Percentiles rank a stretch among this genome's conserved stretches.
Evolutionary conservation across 2,797 vertebrate species (phyloP).

Genomic region (Parauchenoglanis ngamensis): DNA sequence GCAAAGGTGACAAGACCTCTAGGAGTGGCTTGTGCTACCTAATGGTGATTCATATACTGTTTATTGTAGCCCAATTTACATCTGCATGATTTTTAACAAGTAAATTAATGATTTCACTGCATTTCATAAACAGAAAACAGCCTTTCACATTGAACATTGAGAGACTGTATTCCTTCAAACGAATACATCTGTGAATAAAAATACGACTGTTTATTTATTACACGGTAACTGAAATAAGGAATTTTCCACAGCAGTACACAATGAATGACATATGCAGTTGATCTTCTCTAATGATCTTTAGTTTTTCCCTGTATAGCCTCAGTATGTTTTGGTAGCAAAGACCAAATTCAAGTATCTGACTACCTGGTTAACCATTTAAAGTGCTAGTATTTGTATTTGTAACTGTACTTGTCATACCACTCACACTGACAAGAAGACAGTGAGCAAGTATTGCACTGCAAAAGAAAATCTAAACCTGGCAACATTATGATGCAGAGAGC

Average conservation of each 20-base stretch:
- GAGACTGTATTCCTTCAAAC: background rate
- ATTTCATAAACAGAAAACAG: background rate
- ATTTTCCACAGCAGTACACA: background rate
- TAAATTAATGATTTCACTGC: background rate
- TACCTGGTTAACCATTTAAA: too few species aligned
- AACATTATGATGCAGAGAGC: background rate
- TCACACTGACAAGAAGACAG: background rate
- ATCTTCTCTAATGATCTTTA: too few species aligned
- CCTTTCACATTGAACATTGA: background rate
- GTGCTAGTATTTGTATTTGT: background rate
- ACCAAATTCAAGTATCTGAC: too few species aligned
- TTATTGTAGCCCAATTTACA: background rate
- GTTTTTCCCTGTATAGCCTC: too few species aligned
- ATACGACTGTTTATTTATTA: background rate
- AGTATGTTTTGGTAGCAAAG: too few species aligned
- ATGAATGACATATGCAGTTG: background rate
- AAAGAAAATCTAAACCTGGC: background rate
- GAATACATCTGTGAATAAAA: background rate
- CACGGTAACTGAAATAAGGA: background rate
- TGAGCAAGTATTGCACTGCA: background rate
- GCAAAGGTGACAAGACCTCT: slow-evolving; percentile 18
- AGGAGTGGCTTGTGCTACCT: background rate
- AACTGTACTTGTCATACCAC: background rate
- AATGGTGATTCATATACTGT: background rate
- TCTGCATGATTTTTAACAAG: background rate